Evolutionary conservation across 1,140 invertebrate genomes (phyloP), one percentile per base, ranked within the genome.

Genomic region (Druon quercuslanigerum): DNA sequence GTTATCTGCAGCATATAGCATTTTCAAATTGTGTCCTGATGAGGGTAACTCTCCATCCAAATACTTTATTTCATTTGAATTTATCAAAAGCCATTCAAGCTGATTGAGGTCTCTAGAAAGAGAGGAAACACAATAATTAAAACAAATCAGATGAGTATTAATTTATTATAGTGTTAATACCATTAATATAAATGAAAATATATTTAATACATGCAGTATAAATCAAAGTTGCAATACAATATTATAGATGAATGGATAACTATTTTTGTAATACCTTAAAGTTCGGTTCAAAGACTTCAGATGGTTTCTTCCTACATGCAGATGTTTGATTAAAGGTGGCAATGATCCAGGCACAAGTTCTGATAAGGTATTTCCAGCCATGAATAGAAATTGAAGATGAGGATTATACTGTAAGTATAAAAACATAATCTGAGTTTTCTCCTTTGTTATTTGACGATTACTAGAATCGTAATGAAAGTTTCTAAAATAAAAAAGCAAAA

Each of bases 11-110:
- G 94, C 94, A 83, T 96, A 94, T 1, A 97, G 92, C 79, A 95
- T 92, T 17, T 92, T 92, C 4, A 96, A 85, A 84, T 93, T 94
- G 92, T 94, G 91, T 89, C 94, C 91, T 91, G 91, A 87, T 75
- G 87, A 90, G 12, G 96, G 96, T 77, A 97, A 86, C 89, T 97
- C 94, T 33, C 94, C 94, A 19, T 96, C 95, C 76, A 97, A 90
- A 14, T 93, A 92, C 71, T 93, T 93, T 50, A 97, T 90, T 70
- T 95, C 92, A 86, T 97, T 97, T 19, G 93, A 92, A 86, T 96
- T 96, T 40, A 96, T 93, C 73, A 96, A 94, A 51, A 97, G 92
- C 94, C 95, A 96, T 84, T 95, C 93, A 16, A 96, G 88, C 73
- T 95, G 92, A 79, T 94, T 93, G 50, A 96, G 85, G 73, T 95